phyloP scores from a whole-genome alignment of 2,797 vertebrate genomes.

The Pangasius macronema region DNA sequence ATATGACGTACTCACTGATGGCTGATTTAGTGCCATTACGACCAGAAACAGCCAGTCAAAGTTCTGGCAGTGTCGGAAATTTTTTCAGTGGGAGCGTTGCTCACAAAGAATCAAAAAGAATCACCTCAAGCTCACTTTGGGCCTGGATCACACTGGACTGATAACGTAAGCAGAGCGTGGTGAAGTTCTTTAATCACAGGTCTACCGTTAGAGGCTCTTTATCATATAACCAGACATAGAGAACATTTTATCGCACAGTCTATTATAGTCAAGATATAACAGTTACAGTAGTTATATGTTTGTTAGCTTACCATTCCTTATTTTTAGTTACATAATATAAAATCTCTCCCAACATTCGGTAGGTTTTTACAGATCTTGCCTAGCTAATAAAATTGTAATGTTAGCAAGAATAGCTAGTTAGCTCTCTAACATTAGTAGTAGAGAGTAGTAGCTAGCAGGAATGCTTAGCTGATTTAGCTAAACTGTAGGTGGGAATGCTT shows the following conservation, averaged over 20 bases:
- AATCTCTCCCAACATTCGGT: neutral
- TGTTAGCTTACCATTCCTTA: neutral
- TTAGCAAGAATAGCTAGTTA: neutral
- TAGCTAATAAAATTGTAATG: neutral
- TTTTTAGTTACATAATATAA: neutral
- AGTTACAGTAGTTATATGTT: neutral
- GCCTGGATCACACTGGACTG: neutral
- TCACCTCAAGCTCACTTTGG: neutral
- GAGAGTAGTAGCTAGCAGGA: neutral
- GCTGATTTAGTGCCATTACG: no score
- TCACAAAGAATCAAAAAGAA: no score
- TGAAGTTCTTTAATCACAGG: no score
- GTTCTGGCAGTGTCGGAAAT: no score
- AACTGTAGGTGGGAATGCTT: neutral
- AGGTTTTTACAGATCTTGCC: neutral
- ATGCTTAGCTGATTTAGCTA: neutral
- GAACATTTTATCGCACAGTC: neutral
- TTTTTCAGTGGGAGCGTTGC: no score
- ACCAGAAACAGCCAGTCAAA: no score
- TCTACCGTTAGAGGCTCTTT: neutral
- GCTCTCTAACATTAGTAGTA: neutral
- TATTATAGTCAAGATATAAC: no score
- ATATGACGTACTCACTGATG: no score
- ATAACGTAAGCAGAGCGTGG: neutral
- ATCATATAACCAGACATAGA: neutral